Evolutionary conservation across 2,113 vertebrate species (phyloP).

Genomic region (Pelecanus crispus): DNA sequence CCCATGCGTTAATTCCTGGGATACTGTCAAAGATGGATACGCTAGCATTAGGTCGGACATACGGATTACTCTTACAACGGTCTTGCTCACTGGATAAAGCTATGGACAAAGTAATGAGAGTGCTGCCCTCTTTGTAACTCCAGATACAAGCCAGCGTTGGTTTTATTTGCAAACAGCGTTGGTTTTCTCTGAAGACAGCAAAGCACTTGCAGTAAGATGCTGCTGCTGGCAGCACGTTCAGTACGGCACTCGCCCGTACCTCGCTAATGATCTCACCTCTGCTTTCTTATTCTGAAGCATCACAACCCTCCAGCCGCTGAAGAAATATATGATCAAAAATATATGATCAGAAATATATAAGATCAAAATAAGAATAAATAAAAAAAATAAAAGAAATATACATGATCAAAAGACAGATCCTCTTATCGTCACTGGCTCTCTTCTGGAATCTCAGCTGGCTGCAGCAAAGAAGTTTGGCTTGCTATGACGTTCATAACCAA

Average conservation of each 20-base stretch:
- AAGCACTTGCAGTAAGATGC: not conserved
- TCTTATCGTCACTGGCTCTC: fast-evolving
- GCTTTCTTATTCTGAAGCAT: not conserved
- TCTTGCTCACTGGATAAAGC: not conserved
- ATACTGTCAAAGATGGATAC: not conserved
- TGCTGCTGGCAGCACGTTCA: not conserved
- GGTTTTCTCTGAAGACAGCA: not conserved
- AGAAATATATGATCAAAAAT: no score
- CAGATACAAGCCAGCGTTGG: not conserved
- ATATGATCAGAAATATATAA: no score
- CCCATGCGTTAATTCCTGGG: not conserved
- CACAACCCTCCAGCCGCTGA: not conserved
- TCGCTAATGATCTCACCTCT: not conserved
- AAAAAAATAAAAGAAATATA: no score
- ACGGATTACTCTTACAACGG: not conserved
- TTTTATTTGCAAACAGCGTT: not conserved
- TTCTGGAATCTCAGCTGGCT: not conserved
- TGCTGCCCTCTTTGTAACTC: not conserved
- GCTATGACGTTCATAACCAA: not conserved
- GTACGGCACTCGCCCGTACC: not conserved
- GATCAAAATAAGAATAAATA: no score
- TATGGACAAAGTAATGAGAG: not conserved
- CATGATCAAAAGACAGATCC: not conserved
- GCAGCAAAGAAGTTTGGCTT: not conserved
- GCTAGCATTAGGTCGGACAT: not conserved